Evolutionary conservation across 1,140 invertebrate species (phyloP), one percentile per base, ranked within the genome.

Genomic region (Phymorhynchus buccinoides): DNA sequence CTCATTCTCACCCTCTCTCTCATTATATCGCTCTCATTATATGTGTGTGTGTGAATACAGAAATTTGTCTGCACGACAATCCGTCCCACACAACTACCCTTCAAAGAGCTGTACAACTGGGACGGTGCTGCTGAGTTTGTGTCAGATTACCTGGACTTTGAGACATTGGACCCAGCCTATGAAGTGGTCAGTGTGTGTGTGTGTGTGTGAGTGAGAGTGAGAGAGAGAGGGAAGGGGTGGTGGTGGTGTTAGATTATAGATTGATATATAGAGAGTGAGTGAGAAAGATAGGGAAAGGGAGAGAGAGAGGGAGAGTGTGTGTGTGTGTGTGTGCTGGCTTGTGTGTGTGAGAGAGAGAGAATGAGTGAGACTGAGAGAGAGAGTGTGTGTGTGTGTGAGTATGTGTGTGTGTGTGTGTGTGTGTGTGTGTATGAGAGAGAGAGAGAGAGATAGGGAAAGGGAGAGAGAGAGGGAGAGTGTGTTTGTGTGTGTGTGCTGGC

Each of bases 21-120:
- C 52, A 12, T 14, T 56, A 56, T 56, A 56, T 14, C 27, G 27
- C 27, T 27, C 52, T 56, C 32, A 22, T 73, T 22, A 22, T 78
- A n/a, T 42, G 3, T 27, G 37, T 78, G 22, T 52, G 16, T 80
- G 22, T 80, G 16, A 48, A 89, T 88, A 32, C 86, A 94, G 92
- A 94, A 94, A 92, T 93, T 94, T 90, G 93, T 94, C 1, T 94
- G 93, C 87, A 94, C 94, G 32, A 93, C 93, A 9, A 91, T 94
- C 56, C 86, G 92, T 56, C 93, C 94, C 78, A 93, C 91, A 82
- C 88, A 90, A 77, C 87, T 94, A 30, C 91, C 91, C 75, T 93
- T 89, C 86, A 90, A 90, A 42, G 92, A 93, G 87, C 84, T 94
- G 39, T 92, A 92, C 87, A 88, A 93, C 80, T 94, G 94, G 94